Base-by-base conservation (phyloP, 2,888 invertebrate genomes). In the Maniola hyperantus region DNA sequence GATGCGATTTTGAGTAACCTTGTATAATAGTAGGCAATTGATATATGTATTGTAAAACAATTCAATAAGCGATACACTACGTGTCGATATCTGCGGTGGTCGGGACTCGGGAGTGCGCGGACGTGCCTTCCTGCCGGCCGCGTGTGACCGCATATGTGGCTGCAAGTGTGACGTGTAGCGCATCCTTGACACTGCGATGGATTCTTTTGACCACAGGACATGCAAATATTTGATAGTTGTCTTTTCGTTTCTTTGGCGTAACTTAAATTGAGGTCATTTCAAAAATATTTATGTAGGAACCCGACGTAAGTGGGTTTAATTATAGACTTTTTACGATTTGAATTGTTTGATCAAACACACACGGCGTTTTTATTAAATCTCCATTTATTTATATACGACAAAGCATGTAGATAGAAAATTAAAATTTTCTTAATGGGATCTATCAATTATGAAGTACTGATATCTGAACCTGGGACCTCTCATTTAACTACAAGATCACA, bases 261-360 rank as follows among this genome's bases (percentile, higher is more conserved):
- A 26, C 26, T 26, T 4, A 26, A 26, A 26, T 26, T 26, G 26
- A 26, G 26, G 26, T 26, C 26, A 26, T 26, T 26, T 2, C 26
- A 26, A 26, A 26, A 1, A 26, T 4, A 26, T 26, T 26, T 26
- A 26, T 1, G 26, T 26, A 26, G n/a, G 65, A 66, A 64, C 62
- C 42, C 59, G 60, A 62, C 15, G 26, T 57, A 59, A 44, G 62
- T 48, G 48, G 54, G 26, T 46, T 59, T 44, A 46, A 59, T 59
- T 46, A 46, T 59, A 57, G 55, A 57, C 42, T 36, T 57, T 18
- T 42, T 57, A 57, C 42, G 55, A 6, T 39, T 57, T 39, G 39
- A 57, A 39, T 39, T 13, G 39, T 39, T 36, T 18, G 39, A 39
- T 13, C 18, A 57, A 57, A 57, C 39, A 20, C 20, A 5, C 10